Percentiles rank a stretch among this genome's conserved stretches.
phyloP scores from a whole-genome alignment of 92 coral and sea anemone genomes.

The Parazoanthus swiftii region DNA sequence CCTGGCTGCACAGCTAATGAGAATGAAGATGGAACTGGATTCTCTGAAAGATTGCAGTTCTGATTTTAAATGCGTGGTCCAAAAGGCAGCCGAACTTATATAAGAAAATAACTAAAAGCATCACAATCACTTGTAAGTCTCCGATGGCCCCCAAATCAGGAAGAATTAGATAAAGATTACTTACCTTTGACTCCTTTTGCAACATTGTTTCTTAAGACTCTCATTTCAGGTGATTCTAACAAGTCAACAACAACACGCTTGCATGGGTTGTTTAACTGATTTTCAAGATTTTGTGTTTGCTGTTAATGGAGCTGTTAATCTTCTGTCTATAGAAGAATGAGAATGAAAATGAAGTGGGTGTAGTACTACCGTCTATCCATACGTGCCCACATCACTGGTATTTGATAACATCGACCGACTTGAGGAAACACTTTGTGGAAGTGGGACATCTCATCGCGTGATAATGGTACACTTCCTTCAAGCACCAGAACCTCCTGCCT shows the following conservation, averaged over 20 bases:
- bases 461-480: constrained; percentile 39
- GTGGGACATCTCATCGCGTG: constrained; percentile 55
- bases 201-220: constrained; percentile 21
- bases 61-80: too few relatives aligned
- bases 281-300: constrained; percentile 57
- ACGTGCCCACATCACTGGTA: constrained; percentile 53
- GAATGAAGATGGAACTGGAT: too few relatives aligned
- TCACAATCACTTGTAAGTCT: neutral
- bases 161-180: constrained; percentile 48
- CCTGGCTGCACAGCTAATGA: constrained; percentile 10
- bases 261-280: constrained; percentile 40
- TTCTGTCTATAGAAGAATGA: constrained; percentile 63
- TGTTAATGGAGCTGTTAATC: constrained; percentile 54
- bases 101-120: too few relatives aligned
- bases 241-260: constrained; percentile 39
- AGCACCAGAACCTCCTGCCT: constrained; percentile 45
- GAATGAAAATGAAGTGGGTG: neutral
- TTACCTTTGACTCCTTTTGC: constrained; percentile 28
- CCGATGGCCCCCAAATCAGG: constrained; percentile 45
- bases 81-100: too few relatives aligned
- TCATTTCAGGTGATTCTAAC: constrained; percentile 37
- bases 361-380: constrained; percentile 28
- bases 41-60: constrained; percentile 1
- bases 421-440: constrained; percentile 57
- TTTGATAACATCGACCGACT: constrained; percentile 65